These are phyloP conservation scores for Myanophis thanlyinensis DNA, from an alignment of 2,113 vertebrate species.

Conservation along the genomic window DNA sequence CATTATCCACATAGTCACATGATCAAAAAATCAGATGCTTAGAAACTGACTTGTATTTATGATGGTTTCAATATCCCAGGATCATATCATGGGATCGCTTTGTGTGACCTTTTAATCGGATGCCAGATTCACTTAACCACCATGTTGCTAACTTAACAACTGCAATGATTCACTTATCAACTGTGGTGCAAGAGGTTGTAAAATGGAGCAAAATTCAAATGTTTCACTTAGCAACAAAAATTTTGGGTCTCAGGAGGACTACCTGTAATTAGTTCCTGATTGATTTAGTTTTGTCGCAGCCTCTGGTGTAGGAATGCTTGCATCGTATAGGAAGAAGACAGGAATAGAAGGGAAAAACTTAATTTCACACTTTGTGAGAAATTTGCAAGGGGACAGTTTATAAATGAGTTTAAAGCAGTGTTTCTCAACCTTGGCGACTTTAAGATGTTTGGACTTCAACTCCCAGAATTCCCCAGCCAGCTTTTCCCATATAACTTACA, in stretches of 20 bases:
- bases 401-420: neutral
- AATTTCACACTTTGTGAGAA: neutral
- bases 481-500: no score
- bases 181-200: neutral
- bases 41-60: neutral
- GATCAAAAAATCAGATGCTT: neutral
- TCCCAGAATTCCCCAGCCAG: no score
- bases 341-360: neutral
- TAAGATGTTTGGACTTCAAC: no score
- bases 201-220: neutral
- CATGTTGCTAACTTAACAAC: neutral
- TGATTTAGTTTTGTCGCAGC: neutral
- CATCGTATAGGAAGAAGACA: neutral
- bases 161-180: neutral
- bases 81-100: neutral
- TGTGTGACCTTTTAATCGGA: neutral
- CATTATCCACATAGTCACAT: neutral
- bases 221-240: neutral
- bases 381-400: neutral
- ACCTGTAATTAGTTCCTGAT: neutral
- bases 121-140: neutral
- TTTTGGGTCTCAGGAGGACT: neutral
- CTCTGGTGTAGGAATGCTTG: neutral
- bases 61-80: neutral
- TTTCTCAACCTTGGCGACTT: no score